Base-by-base conservation (phyloP, 2,888 invertebrate genomes). In the Agriotes lineatus region DNA sequence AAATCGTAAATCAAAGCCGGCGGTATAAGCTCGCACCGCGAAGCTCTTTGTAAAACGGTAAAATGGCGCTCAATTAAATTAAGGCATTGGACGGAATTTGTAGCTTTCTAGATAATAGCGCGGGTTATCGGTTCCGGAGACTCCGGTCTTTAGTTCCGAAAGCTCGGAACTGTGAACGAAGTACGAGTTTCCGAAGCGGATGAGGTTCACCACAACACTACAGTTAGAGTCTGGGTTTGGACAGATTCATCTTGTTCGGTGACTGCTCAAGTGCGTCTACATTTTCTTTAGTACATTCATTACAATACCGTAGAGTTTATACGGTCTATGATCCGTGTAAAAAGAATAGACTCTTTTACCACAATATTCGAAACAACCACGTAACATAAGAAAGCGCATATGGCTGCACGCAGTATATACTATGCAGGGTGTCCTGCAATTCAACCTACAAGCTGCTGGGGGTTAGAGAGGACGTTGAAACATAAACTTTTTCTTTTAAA, bases 171-270 rank as follows among this genome's bases (percentile, higher is more conserved):
- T 54, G 45, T 35, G 61, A 42, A 54, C 48, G 19, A 45, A 64
- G 54, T 62, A 62, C 30, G 50, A 44, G 52, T 54, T 67, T 67
- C 67, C 60, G 67, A 54, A 44, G 61, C 60, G 67, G 61, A 60
- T 67, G 54, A 33, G 67, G 67, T 67, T 54, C 48, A 48, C 60
- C 67, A 39, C 67, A 61, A 60, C 52, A 60, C 37, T 59, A 58
- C 44, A 66, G 30, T 52, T 57, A 37, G 42, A 50, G 50, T 45
- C 12, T 56, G 16, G 44, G 33, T 44, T 25, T n/a, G 48, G 18
- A 33, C 33, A 56, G 30, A 63, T 56, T 54, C 63, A 56, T 44
- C 19, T 44, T 54, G 19, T 44, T 54, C 54, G 14, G 2, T 35
- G 22, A 14, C n/a, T 37, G 14, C n/a, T n/a, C 37, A n/a, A n/a